Evolutionary conservation across 2,113 vertebrate genomes (phyloP), one percentile per base, ranked within the genome.

Genomic region (Arothron firmamentum): DNA sequence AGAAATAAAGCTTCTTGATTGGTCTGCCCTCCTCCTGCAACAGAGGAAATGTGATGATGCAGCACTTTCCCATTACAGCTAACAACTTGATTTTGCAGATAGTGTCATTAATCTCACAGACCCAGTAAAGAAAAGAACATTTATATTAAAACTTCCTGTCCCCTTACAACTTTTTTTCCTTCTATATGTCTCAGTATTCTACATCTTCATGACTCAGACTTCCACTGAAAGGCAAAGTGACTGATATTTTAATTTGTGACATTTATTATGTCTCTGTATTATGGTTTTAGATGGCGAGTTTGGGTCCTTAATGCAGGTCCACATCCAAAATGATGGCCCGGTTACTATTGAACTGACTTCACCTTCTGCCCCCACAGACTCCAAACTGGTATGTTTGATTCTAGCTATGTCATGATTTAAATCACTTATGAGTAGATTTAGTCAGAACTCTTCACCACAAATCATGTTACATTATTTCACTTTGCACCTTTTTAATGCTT

Each of bases 271-370:
- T 62, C 42, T 64, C 18, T 72, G 18, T 49, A 20, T 51, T 72
- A 1, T 78, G 6, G 59, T 90, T 87, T 43, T 77, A 97, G 95
- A 97, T 69, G 96, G 95, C 66, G 91, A 92, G 82, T 99, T 99
- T 81, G 95, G 95, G 20, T 93, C 95, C 63, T 90, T 81, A 74
- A 98, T 99, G 97, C 94, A 98, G 77, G 93, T 99, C 9, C 90
- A 94, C 71, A 96, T 99, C 79, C 94, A 98, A 83, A 99, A 99
- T 0, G 96, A 99, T 13, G 97, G 97, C 2, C 97, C 97, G 1
- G 95, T 99, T 25, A 98, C 96, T 67, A 92, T 99, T 72, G 92
- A 95, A 60, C 72, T 99, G 84, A 92, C 92, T 15, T 97, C 96
- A 0, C 94, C 96, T 0, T 7, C 86, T 15, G 87, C 89, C 4